Conservation (phyloP, 2,113 vertebrate species). For the Calyptommatus sinebrachiatus region DNA sequence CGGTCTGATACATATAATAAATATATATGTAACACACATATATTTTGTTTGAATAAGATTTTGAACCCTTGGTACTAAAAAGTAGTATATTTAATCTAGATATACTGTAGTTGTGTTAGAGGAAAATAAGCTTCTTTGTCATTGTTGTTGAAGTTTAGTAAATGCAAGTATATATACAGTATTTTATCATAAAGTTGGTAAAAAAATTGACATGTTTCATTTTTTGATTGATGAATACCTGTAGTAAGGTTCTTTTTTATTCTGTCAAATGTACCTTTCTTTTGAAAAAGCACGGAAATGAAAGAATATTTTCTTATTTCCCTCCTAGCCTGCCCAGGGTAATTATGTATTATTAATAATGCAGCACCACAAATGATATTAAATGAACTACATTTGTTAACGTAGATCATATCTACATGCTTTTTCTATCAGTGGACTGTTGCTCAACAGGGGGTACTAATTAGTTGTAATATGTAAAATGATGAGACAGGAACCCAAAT, state of each 20-base stretch:
- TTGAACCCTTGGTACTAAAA: not conserved
- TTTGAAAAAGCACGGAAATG: constrained; percentile 74
- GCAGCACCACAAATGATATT: constrained; percentile 82
- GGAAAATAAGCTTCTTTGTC: not conserved
- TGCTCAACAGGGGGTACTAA: constrained; percentile 82
- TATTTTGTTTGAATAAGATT: not conserved
- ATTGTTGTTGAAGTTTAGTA: not conserved
- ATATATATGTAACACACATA: too few species aligned
- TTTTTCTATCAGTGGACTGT: constrained; percentile 78
- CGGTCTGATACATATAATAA: too few species aligned
- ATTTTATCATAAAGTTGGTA: constrained; percentile 47
- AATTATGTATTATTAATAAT: constrained; percentile 87
- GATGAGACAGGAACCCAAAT: constrained; percentile 79
- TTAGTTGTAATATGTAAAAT: constrained; percentile 79
- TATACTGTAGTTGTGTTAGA: not conserved
- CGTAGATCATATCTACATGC: constrained; percentile 82
- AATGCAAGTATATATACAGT: constrained; percentile 41
- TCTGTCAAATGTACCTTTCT: constrained; percentile 59
- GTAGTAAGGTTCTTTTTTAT: constrained; percentile 46
- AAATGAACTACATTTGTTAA: constrained; percentile 86
- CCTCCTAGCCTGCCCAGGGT: constrained; percentile 68
- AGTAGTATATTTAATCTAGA: not conserved
- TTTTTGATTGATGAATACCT: constrained; percentile 55
- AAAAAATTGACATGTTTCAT: constrained; percentile 44
- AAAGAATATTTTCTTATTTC: constrained; percentile 74